phyloP scores from a whole-genome alignment of 2,113 vertebrate genomes.

The Cryptomyrus ogoouensis region DNA sequence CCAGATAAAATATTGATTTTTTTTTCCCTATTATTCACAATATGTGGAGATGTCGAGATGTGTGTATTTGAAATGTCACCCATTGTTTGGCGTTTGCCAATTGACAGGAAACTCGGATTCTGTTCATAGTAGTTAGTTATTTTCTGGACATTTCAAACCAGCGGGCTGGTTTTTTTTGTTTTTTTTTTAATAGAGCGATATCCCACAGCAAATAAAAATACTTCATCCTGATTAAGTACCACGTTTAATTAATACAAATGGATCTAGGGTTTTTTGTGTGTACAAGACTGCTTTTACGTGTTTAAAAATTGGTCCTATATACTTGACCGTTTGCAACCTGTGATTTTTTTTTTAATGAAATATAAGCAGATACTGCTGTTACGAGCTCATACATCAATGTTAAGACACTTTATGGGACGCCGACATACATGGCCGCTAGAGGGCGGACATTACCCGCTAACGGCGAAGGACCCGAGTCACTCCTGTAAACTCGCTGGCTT shows the following conservation, averaged over 20 bases:
- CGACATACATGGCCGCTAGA: not conserved
- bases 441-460: not conserved
- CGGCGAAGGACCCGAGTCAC: not conserved
- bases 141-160: slow-evolving; percentile 11
- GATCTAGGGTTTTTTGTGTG: not conserved
- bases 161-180: not conserved
- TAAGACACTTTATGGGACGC: not conserved
- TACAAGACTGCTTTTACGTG: not conserved
- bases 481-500: not conserved
- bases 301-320: not conserved
- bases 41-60: not conserved
- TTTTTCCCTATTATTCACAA: not conserved
- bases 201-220: not conserved
- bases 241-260: not conserved
- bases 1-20: not conserved
- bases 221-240: not conserved
- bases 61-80: not conserved
- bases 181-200: not conserved
- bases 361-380: not conserved
- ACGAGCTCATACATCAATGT: not conserved
- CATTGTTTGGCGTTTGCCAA: not conserved
- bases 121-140: not conserved
- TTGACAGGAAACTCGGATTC: not conserved
- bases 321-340: slow-evolving; percentile 13
- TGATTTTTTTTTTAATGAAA: not conserved